Conservation (phyloP, 2,113 vertebrate genomes). For the Cyphomyrus discorhynchus region DNA sequence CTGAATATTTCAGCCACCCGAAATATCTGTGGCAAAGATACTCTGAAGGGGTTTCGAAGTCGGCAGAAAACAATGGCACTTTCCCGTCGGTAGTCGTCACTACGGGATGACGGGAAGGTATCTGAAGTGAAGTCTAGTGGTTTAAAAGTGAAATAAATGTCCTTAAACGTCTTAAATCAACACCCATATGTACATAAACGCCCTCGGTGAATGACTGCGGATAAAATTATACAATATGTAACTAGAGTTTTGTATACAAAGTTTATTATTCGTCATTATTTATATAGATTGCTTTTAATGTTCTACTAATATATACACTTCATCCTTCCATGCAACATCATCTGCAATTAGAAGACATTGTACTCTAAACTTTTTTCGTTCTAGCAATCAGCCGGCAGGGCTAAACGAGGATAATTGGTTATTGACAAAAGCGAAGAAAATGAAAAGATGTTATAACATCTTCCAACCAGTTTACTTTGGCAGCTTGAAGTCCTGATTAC, state of each 20-base stretch:
- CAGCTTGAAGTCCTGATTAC: conserved; percentile 57
- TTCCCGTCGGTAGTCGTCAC: background rate
- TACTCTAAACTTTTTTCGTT: conserved; percentile 47
- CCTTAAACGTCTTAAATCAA: background rate
- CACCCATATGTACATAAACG: background rate
- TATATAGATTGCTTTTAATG: background rate
- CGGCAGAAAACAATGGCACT: background rate
- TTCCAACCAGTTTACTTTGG: conserved; percentile 49
- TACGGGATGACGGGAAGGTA: background rate
- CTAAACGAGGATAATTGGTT: conserved; percentile 57
- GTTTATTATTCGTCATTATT: background rate
- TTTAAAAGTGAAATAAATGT: background rate
- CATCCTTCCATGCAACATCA: conserved; percentile 22
- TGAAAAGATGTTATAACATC: conserved; percentile 18
- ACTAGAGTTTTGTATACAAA: background rate
- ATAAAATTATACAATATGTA: background rate
- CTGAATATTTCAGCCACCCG: background rate
- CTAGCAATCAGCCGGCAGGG: conserved; percentile 35
- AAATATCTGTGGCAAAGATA: background rate
- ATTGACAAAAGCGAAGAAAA: conserved; percentile 59
- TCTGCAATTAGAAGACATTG: conserved; percentile 59
- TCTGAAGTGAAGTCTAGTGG: background rate
- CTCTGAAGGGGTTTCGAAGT: background rate
- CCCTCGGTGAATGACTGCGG: background rate
- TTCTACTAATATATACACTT: background rate